Evolutionary conservation across 2,888 invertebrate species (phyloP).

Genomic region (Sinodicranocentrus sp.): DNA sequence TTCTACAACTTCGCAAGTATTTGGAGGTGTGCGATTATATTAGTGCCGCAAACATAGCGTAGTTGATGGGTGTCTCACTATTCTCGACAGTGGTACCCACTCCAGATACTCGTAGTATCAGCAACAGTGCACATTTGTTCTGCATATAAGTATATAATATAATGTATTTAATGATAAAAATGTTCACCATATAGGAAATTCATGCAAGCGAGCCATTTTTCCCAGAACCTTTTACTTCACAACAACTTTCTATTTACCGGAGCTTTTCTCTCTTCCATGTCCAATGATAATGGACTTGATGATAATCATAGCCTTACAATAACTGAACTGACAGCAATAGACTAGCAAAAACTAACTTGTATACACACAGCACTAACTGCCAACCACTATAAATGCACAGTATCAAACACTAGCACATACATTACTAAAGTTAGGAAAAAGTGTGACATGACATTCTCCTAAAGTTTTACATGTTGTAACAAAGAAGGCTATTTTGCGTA

Average conservation of each 20-base stretch:
- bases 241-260: background rate
- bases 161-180: too few relatives aligned
- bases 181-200: too few relatives aligned
- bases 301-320: constrained; percentile 47
- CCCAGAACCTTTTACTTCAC: background rate
- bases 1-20: too few relatives aligned
- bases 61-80: too few relatives aligned
- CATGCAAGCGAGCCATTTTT: background rate
- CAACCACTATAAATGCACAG: too few relatives aligned
- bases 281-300: constrained; percentile 36
- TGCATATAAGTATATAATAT: too few relatives aligned
- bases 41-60: too few relatives aligned
- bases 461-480: constrained; percentile 18
- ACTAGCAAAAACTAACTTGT: constrained; percentile 12
- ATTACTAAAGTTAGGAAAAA: background rate
- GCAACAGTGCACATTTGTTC: too few relatives aligned
- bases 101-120: too few relatives aligned
- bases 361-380: background rate
- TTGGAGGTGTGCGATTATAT: too few relatives aligned
- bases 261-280: constrained; percentile 3
- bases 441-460: constrained; percentile 15
- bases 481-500: background rate
- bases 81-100: too few relatives aligned
- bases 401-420: too few relatives aligned
- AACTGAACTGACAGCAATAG: constrained; percentile 33